phyloP scores from a whole-genome alignment of 2,888 invertebrate genomes.

The Acheta domesticus region DNA sequence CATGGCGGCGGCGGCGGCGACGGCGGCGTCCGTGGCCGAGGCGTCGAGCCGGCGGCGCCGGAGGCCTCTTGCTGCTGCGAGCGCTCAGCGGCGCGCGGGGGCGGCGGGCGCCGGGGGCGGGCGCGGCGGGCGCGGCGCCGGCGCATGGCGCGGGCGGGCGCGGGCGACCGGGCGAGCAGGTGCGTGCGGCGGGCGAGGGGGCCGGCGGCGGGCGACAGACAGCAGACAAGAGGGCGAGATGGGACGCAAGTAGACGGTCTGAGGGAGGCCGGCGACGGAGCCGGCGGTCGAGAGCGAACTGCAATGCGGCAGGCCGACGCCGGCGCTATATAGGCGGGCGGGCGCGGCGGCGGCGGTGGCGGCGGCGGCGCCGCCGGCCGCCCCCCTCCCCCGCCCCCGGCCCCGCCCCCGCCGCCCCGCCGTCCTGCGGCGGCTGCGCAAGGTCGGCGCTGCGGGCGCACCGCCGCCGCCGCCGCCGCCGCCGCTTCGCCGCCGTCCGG shows the following conservation, averaged over 20 bases:
- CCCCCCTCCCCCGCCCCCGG: neutral
- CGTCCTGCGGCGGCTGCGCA: too few species aligned
- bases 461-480: too few species aligned
- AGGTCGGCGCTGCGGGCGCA: too few species aligned
- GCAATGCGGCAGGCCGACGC: neutral
- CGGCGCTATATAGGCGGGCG: constrained; percentile 1
- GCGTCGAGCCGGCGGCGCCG: neutral
- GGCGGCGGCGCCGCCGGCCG: neutral
- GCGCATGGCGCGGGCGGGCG: neutral
- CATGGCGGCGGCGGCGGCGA: constrained; percentile 22
- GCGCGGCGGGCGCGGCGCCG: neutral
- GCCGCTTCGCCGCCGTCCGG: too few species aligned
- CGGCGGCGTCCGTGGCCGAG: neutral
- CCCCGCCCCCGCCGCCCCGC: neutral
- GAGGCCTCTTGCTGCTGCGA: neutral
- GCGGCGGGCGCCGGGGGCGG: neutral
- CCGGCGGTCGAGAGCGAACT: neutral
- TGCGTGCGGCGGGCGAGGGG: too few species aligned
- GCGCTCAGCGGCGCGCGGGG: neutral
- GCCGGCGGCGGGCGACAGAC: too few species aligned
- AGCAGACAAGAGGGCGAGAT: too few species aligned
- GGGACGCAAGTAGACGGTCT: neutral
- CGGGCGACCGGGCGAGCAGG: neutral
- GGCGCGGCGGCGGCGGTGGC: neutral
- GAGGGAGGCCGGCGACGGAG: neutral